Conservation (phyloP, 2,113 vertebrate species). For the Tupaia tana region DNA sequence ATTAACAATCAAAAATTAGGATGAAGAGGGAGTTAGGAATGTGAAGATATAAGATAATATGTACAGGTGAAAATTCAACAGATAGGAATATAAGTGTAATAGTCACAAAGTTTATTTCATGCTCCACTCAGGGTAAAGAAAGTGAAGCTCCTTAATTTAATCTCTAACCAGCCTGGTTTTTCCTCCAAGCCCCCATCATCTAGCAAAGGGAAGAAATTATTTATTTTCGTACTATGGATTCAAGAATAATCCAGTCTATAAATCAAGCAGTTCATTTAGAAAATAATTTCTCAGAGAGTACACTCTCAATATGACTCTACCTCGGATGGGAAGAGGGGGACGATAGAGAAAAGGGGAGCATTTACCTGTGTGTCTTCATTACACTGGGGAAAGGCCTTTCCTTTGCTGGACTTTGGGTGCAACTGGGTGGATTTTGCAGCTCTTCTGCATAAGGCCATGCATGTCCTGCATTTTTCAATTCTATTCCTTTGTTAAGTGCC, state of each 20-base stretch:
- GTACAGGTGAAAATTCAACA: not conserved
- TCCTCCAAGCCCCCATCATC: not conserved
- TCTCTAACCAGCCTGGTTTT: not conserved
- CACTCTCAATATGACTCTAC: not conserved
- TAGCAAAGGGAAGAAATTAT: not conserved
- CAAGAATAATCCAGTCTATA: slow-evolving; percentile 18
- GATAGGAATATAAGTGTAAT: not conserved
- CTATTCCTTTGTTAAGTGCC: not conserved
- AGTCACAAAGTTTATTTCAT: not conserved
- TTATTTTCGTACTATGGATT: not conserved
- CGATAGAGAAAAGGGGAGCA: not conserved
- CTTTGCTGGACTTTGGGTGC: not conserved
- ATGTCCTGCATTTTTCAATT: not conserved
- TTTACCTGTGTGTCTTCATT: not conserved
- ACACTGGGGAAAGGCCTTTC: not conserved
- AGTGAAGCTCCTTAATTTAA: not conserved
- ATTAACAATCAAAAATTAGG: not conserved
- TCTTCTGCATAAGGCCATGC: not conserved
- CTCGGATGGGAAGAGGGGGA: not conserved
- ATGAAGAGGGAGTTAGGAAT: not conserved
- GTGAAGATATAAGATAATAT: not conserved
- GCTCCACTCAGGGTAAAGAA: not conserved
- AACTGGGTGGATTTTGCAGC: not conserved
- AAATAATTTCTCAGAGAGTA: not conserved
- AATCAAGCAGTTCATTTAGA: not conserved